These are phyloP conservation scores for Notiomystis cincta DNA, from an alignment of 2,113 vertebrate species.

Conservation along the genomic window DNA sequence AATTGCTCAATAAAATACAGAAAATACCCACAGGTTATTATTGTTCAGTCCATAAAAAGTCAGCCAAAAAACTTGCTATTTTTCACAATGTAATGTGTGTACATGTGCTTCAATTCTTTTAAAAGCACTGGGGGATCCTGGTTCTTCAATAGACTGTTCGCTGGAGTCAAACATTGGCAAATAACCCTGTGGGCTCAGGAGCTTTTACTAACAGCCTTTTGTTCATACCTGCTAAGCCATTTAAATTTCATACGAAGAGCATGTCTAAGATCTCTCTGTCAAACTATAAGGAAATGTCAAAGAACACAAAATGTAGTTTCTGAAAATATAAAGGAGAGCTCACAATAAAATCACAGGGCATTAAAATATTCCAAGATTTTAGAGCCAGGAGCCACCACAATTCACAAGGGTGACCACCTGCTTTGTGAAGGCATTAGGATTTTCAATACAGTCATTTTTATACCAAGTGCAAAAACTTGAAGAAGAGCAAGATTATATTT, in stretches of 20 bases:
- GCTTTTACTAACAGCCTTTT: neutral
- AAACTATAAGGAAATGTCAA: neutral
- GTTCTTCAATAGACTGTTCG: neutral
- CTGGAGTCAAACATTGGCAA: constrained; percentile 16
- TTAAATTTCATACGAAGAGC: neutral
- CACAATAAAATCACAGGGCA: neutral
- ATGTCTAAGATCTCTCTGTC: neutral
- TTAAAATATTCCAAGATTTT: neutral
- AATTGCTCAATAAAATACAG: constrained; percentile 14
- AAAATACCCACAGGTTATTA: constrained; percentile 13
- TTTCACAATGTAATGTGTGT: neutral
- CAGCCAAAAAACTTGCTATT: constrained; percentile 2
- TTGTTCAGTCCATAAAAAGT: neutral
- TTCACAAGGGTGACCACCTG: neutral
- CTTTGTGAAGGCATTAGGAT: neutral
- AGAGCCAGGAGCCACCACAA: neutral
- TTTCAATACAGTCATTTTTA: neutral
- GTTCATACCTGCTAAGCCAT: constrained; percentile 9
- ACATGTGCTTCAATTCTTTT: neutral
- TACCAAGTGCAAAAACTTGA: neutral
- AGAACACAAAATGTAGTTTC: neutral
- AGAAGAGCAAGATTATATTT: neutral
- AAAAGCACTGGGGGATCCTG: constrained; percentile 1
- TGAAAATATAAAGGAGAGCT: neutral
- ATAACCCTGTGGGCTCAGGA: neutral